Evolutionary conservation across 2,888 invertebrate genomes (phyloP), one percentile per base, ranked within the genome.

Genomic region (Drosophila kuntzei): DNA sequence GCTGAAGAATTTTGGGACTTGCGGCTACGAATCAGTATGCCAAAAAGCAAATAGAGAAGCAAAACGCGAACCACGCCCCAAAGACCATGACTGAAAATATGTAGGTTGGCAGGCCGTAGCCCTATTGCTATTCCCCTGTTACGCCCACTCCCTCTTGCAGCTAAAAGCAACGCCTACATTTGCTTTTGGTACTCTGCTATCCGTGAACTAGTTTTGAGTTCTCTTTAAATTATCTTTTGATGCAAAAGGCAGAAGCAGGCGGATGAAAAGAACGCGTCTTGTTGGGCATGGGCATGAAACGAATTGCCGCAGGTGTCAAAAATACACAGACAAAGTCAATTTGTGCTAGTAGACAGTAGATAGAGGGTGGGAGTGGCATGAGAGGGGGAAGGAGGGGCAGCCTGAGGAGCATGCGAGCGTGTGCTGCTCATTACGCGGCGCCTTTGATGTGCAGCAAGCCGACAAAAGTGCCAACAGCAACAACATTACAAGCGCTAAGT

Each of bases 271-370:
- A 44, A 37, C 36, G 51, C 53, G 53, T 46, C 25, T 39, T 41
- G 37, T 49, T 37, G 47, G 43, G 75, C 57, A 39, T 71, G 80
- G 77, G 67, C 67, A 70, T 60, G 67, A 68, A 86, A 82, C 69
- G 89, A 83, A 88, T 86, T 88, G 83, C 83, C 83, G 83, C 83
- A 84, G 83, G 83, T 84, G 83, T 88, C 84, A 86, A 86, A 84
- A 84, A 86, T 82, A 84, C 87, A 84, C 83, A 84, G 87, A 88
- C 83, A 84, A 84, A 88, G 83, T 84, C 83, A 86, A 84, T 84
- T 84, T 88, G 74, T 71, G 66, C 69, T 77, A 64, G 67, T 75
- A 74, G 86, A 75, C 65, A n/a, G n/a, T n/a, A n/a, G 70, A 61
- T 18, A 29, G 3, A 7, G 16, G 2, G 1, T 9, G 14, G 37